Conservation (phyloP, 2,113 vertebrate genomes). For the Myrmecobius fasciatus region DNA sequence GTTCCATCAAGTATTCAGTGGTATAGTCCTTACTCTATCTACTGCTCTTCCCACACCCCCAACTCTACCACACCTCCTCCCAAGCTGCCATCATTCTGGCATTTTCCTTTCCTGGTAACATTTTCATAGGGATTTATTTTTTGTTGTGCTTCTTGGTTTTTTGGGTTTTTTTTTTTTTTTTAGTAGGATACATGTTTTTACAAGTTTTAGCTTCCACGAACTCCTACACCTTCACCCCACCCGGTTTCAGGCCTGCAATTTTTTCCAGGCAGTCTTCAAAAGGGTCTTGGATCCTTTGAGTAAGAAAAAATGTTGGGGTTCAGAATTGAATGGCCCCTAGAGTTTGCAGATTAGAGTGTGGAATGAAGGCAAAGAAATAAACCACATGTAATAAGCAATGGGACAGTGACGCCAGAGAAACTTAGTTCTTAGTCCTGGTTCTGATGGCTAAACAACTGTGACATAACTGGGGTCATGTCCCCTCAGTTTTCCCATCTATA, state of each 20-base stretch:
- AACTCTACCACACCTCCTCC: not conserved
- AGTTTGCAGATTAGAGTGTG: not conserved
- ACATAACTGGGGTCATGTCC: not conserved
- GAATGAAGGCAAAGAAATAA: not conserved
- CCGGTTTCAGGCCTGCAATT: not conserved
- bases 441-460: not conserved
- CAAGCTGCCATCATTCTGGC: not conserved
- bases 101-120: conserved; percentile 2
- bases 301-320: not conserved
- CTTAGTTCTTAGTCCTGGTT: not conserved
- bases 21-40: not conserved
- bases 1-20: not conserved
- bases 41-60: not conserved
- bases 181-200: not conserved
- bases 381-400: not conserved
- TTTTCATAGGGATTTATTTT: not conserved
- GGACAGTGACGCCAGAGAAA: not conserved
- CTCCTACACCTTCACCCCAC: not conserved
- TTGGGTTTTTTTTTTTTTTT: not conserved
- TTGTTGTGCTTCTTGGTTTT: not conserved
- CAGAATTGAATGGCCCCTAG: not conserved
- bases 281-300: not conserved
- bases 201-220: not conserved
- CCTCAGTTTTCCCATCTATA: not conserved
- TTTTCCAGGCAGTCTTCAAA: not conserved